A percentile compares a stretch with the other conserved stretches of the same genome.
These are phyloP conservation scores for Urocyon cinereoargenteus DNA, from an alignment of 2,797 vertebrate genomes.

Conservation along the genomic window DNA sequence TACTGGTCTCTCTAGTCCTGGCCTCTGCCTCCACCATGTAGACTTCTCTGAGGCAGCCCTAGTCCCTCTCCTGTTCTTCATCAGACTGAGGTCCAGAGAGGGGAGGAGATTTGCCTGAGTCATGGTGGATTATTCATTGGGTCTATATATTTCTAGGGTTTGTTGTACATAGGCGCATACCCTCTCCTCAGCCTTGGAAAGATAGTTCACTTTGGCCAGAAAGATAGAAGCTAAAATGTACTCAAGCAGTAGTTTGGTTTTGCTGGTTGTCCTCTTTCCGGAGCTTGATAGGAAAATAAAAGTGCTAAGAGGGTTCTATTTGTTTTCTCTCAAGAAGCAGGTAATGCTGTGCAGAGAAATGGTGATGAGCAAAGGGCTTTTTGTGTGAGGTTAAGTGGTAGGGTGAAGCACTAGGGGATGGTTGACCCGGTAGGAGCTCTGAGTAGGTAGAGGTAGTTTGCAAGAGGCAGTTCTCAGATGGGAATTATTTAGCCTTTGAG, in stretches of 20 bases:
- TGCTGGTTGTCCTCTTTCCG: not conserved
- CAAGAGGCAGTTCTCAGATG: not conserved
- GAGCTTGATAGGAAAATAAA: not conserved
- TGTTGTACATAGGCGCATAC: not conserved
- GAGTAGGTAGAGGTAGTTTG: not conserved
- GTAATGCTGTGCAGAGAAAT: not conserved
- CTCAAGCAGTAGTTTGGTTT: not conserved
- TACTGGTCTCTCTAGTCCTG: not conserved
- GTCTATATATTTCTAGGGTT: not conserved
- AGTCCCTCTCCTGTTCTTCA: not conserved
- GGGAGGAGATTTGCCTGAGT: not conserved
- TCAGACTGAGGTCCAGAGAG: not conserved
- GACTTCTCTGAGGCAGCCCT: not conserved
- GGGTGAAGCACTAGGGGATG: not conserved
- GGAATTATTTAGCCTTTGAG: not conserved
- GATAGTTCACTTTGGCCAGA: conserved; percentile 47
- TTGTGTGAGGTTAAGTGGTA: not conserved
- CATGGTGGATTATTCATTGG: not conserved
- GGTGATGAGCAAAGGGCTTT: not conserved
- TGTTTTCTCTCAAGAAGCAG: not conserved
- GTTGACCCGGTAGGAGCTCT: not conserved
- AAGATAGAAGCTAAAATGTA: not conserved
- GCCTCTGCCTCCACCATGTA: not conserved
- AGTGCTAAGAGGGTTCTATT: not conserved
- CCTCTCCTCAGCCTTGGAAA: not conserved